A percentile compares a stretch with the other conserved stretches of the same genome.
Evolutionary conservation across 2,888 invertebrate genomes (phyloP).

Genomic region (Rhimphoctona megacephalus): DNA sequence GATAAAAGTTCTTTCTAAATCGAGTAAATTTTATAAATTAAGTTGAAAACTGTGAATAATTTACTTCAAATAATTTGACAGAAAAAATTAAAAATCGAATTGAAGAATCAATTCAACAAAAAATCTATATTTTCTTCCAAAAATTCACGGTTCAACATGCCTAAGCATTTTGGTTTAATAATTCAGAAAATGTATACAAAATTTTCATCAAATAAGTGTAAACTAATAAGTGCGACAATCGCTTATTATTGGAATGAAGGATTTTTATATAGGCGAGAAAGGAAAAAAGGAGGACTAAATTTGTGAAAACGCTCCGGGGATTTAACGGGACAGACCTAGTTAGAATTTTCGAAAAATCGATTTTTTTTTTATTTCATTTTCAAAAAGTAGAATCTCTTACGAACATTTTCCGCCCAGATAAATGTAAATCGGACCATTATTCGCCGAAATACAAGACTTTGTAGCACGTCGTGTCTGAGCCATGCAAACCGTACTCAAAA

Average conservation of each 20-base stretch:
- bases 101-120: background rate
- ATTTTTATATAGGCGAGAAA: background rate
- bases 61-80: background rate
- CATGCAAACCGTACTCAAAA: too few species aligned
- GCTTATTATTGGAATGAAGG: conserved; percentile 1
- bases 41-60: background rate
- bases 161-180: background rate
- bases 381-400: too few species aligned
- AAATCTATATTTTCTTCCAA: background rate
- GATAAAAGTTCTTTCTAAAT: background rate
- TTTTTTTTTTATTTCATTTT: too few species aligned
- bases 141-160: too few species aligned
- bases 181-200: background rate
- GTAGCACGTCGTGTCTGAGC: too few species aligned
- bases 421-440: too few species aligned
- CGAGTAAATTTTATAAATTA: background rate
- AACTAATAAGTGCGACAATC: conserved; percentile 4
- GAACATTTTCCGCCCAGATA: too few species aligned
- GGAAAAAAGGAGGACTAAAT: conserved; percentile 15
- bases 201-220: background rate
- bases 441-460: too few species aligned
- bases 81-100: background rate
- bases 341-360: too few species aligned
- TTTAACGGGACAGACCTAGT: too few species aligned
- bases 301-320: background rate